These are phyloP conservation scores for Coturnix japonica DNA, from an alignment of 2,113 vertebrate species.

Conservation along the genomic window DNA sequence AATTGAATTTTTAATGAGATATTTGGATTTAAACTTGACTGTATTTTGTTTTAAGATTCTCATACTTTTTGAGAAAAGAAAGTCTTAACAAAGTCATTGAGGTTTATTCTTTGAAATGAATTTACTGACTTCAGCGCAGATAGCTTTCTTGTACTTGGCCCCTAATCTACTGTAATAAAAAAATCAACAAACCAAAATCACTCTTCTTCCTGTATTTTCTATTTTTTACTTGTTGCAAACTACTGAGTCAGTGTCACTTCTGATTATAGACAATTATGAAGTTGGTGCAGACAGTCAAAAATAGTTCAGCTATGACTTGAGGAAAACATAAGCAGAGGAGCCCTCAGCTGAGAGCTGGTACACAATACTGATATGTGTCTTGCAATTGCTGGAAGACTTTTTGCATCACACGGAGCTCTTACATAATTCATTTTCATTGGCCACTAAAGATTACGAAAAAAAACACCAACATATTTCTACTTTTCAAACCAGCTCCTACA, in stretches of 20 bases:
- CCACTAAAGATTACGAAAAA: not conserved
- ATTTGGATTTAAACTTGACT: not conserved
- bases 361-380: not conserved
- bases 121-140: not conserved
- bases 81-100: not conserved
- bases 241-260: not conserved
- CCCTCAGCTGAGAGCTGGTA: not conserved
- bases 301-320: not conserved
- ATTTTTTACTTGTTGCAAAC: not conserved
- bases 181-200: no score
- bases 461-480: not conserved
- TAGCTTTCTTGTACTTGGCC: not conserved
- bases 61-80: not conserved
- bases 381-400: not conserved
- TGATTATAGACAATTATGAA: not conserved
- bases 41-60: slow-evolving; percentile 3
- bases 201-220: not conserved
- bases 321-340: not conserved
- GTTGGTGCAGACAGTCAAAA: not conserved
- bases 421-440: not conserved
- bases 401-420: not conserved
- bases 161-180: not conserved
- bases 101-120: slow-evolving; percentile 9
- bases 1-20: slow-evolving; percentile 12
- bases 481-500: not conserved